phyloP scores from a whole-genome alignment of 2,797 vertebrate species.

The Acanthornis magna region DNA sequence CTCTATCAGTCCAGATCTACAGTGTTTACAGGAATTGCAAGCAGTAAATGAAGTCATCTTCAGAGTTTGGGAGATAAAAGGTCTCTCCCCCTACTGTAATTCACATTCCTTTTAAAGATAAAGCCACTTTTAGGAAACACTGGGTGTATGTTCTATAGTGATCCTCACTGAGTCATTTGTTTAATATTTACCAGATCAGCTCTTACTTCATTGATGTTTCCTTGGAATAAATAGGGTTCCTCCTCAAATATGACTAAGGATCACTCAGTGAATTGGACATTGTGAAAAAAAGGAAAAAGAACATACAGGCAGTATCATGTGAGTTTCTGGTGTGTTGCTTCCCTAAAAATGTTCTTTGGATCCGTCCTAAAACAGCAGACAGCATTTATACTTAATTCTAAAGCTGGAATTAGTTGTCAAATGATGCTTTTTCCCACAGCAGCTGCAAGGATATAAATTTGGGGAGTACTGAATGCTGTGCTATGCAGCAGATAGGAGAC shows the following conservation, averaged over 20 bases:
- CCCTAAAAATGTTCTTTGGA: neutral
- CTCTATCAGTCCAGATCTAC: slow-evolving; percentile 21
- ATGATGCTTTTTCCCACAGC: neutral
- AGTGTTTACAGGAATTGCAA: slow-evolving; percentile 30
- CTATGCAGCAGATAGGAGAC: neutral
- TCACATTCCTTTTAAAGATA: slow-evolving; percentile 9
- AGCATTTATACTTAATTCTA: slow-evolving; percentile 6
- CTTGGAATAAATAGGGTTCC: slow-evolving; percentile 17
- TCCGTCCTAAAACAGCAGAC: neutral
- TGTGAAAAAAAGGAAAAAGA: neutral
- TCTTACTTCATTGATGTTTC: neutral
- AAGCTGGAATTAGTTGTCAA: neutral
- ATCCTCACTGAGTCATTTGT: slow-evolving; percentile 14
- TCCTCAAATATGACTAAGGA: neutral
- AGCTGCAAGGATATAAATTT: neutral
- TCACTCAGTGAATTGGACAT: neutral
- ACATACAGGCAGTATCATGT: neutral
- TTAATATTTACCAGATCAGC: neutral
- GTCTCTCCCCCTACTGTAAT: neutral
- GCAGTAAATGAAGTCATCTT: slow-evolving; percentile 29
- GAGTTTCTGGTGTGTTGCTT: neutral
- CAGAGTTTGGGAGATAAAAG: slow-evolving; percentile 7
- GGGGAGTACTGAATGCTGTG: neutral
- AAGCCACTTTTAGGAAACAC: neutral
- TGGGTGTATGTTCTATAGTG: neutral